Base-by-base conservation (phyloP, 2,113 vertebrate genomes). In the Trichechus manatus region DNA sequence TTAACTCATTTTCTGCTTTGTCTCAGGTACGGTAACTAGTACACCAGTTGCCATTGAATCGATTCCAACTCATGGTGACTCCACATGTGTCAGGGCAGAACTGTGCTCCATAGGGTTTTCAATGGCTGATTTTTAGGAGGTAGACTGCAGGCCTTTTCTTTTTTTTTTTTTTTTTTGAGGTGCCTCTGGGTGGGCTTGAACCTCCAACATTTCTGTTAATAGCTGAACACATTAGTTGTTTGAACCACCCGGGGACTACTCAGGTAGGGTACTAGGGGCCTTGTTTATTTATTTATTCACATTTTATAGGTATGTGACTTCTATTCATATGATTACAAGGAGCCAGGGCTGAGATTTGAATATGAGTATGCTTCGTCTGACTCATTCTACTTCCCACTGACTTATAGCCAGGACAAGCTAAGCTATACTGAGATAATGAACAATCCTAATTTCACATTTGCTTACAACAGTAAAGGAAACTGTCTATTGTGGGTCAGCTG, bases 231-330 rank as follows among this genome's bases (percentile, higher is more conserved):
- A 74, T 36, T 72, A 72, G 14, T 33, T 72, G 68, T 29, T n/a
- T 72, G 17, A 17, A 72, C 33, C 15, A n/a, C 33, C n/a, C 9
- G 33, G 64, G 15, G 14, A 70, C 66, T n/a, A 13, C 33, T 70
- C 66, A n/a, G 1, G 11, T 70, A 78, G 11, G 44, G 9, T 14
- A 29, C 36, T 25, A 25, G 22, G 5, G 1, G 0, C 1, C 8
- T 86, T 86, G 36, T 7, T 3, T 64, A 64, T 79, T 72, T 66
- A 83, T 64, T 83, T 31, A 61, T 89, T 17, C 19, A 31, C 5
- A 39, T 42, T 86, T 86, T 33, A 36, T 36, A 39, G 0, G 11
- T 53, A 1, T 59, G 9, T 47, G 3, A 17, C 39, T 50, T 61
- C 25, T 31, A 33, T 86, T 68, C 27, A 70, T 44, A 7, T 85